These are phyloP conservation scores for Gasteruption jaculator DNA, from an alignment of 2,888 invertebrate genomes.

Conservation along the genomic window DNA sequence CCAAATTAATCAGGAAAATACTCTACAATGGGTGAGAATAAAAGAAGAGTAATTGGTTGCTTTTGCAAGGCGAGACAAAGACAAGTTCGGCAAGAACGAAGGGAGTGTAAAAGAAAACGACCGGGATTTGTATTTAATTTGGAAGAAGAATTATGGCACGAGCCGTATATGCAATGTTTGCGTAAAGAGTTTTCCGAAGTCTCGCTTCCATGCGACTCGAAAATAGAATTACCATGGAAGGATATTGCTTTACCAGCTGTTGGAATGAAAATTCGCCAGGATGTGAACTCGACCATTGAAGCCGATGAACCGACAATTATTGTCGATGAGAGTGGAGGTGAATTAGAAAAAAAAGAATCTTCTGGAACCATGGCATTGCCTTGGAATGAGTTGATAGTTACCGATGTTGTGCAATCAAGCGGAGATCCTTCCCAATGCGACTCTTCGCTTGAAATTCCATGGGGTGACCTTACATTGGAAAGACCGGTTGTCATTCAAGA, in stretches of 20 bases:
- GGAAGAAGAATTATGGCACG: slow-evolving; percentile 37
- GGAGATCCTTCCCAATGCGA: slow-evolving; percentile 25
- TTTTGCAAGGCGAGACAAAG: slow-evolving; percentile 14
- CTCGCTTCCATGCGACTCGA: slow-evolving; percentile 34
- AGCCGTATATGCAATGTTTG: slow-evolving; percentile 37
- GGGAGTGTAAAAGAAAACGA: slow-evolving; percentile 25
- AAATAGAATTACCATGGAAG: slow-evolving; percentile 41
- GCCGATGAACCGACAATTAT: neutral
- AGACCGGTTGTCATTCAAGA: slow-evolving; percentile 25
- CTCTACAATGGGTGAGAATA: too few relatives aligned
- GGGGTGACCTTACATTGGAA: slow-evolving; percentile 32
- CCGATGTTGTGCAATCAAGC: slow-evolving; percentile 19
- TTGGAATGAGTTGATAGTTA: slow-evolving; percentile 37
- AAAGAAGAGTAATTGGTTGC: slow-evolving; percentile 14
- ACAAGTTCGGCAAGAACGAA: neutral
- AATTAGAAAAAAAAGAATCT: slow-evolving; percentile 24
- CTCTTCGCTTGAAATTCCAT: slow-evolving; percentile 38
- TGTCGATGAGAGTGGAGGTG: neutral
- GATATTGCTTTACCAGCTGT: slow-evolving; percentile 33
- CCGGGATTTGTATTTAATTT: slow-evolving; percentile 32
- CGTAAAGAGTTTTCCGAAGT: slow-evolving; percentile 32
- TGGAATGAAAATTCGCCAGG: slow-evolving; percentile 29
- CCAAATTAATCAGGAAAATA: too few relatives aligned
- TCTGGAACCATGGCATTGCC: slow-evolving; percentile 31
- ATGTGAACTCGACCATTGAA: slow-evolving; percentile 14